A percentile compares a stretch with the other conserved stretches of the same genome.
Evolutionary conservation across 2,888 invertebrate genomes (phyloP).

Genomic region (Plebejus anna): DNA sequence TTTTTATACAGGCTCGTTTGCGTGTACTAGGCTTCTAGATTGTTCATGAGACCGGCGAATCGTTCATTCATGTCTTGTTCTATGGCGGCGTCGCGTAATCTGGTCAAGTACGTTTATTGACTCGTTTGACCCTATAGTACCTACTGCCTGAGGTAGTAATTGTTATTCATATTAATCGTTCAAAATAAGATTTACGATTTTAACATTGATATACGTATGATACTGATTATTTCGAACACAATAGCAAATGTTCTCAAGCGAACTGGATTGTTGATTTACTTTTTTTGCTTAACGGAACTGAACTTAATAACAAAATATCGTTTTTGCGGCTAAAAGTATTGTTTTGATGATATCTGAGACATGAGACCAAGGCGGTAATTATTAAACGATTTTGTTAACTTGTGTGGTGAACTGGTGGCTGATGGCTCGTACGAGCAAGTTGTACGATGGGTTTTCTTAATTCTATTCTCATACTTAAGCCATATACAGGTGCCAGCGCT

Average conservation of each 20-base stretch:
- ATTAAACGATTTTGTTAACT: neutral
- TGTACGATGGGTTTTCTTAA: too few species aligned
- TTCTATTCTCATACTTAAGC: too few species aligned
- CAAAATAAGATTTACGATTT: neutral
- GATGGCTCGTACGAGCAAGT: too few species aligned
- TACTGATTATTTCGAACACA: conserved; percentile 14
- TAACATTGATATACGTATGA: neutral
- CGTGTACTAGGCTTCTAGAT: conserved; percentile 5
- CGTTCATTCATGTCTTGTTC: conserved; percentile 25
- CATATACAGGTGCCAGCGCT: too few species aligned
- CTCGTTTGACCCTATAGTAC: conserved; percentile 8
- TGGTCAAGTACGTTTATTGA: conserved; percentile 20
- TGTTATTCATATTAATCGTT: neutral
- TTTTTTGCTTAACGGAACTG: conserved; percentile 10
- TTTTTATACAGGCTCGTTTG: neutral
- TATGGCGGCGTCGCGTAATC: neutral
- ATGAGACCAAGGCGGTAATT: neutral
- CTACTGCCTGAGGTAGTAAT: neutral
- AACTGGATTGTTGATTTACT: conserved; percentile 17
- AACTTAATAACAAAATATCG: neutral
- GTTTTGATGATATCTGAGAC: neutral
- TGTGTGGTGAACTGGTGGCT: neutral
- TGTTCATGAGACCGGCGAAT: conserved; percentile 1
- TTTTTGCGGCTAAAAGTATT: conserved; percentile 8
- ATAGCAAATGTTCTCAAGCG: conserved; percentile 13